These are phyloP conservation scores for Autographa pulchrina DNA, from an alignment of 2,888 invertebrate species.

Conservation along the genomic window DNA sequence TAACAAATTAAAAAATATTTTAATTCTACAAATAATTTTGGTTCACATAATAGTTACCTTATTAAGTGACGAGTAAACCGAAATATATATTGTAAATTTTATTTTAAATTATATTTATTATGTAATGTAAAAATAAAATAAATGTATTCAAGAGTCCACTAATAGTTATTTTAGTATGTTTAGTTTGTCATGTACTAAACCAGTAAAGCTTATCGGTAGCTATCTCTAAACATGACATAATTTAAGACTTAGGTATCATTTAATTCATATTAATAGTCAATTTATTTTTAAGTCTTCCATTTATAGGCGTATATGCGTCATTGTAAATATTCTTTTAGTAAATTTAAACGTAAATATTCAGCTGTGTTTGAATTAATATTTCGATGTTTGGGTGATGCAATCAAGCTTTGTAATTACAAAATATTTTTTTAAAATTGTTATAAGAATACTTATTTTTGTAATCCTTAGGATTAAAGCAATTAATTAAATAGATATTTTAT, in stretches of 20 bases:
- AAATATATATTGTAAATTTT: slow-evolving; percentile 48
- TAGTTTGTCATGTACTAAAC: slow-evolving; percentile 76
- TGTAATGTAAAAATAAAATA: slow-evolving; percentile 53
- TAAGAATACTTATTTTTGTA: slow-evolving; percentile 84
- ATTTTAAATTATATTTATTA: slow-evolving; percentile 53
- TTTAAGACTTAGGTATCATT: slow-evolving; percentile 64
- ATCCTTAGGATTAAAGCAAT: slow-evolving; percentile 74
- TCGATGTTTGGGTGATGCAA: slow-evolving; percentile 66
- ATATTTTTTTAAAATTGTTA: slow-evolving; percentile 63
- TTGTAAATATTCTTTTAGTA: slow-evolving; percentile 77
- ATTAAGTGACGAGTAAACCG: slow-evolving; percentile 43
- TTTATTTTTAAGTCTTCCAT: slow-evolving; percentile 77
- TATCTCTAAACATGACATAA: slow-evolving; percentile 74
- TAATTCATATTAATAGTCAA: slow-evolving; percentile 76
- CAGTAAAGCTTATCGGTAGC: slow-evolving; percentile 64
- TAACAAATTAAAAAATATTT: slow-evolving; percentile 22
- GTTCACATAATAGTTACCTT: slow-evolving; percentile 55
- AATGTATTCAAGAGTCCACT: slow-evolving; percentile 63
- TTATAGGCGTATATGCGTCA: slow-evolving; percentile 60
- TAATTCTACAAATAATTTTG: slow-evolving; percentile 20
- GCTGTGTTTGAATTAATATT: slow-evolving; percentile 48
- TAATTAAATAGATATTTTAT: slow-evolving; percentile 70
- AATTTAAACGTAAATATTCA: slow-evolving; percentile 55
- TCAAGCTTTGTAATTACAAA: slow-evolving; percentile 70
- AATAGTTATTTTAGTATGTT: slow-evolving; percentile 62